A percentile compares a stretch with the other conserved stretches of the same genome.
Evolutionary conservation across 2,888 invertebrate genomes (phyloP).

Genomic region (Polyommatus iphigenia): DNA sequence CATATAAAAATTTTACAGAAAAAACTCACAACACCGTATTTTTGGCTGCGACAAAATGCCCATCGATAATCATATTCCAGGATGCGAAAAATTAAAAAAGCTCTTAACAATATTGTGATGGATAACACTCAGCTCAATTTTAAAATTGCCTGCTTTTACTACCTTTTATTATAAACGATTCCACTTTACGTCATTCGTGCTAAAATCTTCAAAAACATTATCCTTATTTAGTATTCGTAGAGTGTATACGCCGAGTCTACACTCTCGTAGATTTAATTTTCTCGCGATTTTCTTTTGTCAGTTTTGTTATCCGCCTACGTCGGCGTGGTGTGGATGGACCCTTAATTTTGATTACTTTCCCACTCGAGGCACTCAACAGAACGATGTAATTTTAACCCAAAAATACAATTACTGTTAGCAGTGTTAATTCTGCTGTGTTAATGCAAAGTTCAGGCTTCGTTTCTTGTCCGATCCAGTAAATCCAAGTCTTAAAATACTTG

Average conservation of each 20-base stretch:
- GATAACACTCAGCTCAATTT: not conserved
- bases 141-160: not conserved
- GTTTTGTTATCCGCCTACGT: not conserved
- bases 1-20: no score
- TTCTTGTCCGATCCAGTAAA: not conserved
- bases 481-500: no score
- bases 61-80: not conserved
- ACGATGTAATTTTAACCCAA: constrained; percentile 6
- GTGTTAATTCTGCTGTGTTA: not conserved
- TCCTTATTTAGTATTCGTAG: not conserved
- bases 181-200: not conserved
- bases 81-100: not conserved
- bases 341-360: constrained; percentile 12
- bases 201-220: not conserved
- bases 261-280: constrained; percentile 6
- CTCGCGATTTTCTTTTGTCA: not conserved
- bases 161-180: not conserved
- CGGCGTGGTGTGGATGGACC: not conserved
- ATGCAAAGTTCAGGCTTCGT: not conserved
- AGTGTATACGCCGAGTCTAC: not conserved
- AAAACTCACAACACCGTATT: no score
- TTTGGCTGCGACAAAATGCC: no score
- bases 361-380: not conserved
- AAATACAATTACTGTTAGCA: not conserved
- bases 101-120: not conserved